These are phyloP conservation scores for Chymomyza amoena DNA, from an alignment of 2,888 invertebrate species.

Conservation along the genomic window DNA sequence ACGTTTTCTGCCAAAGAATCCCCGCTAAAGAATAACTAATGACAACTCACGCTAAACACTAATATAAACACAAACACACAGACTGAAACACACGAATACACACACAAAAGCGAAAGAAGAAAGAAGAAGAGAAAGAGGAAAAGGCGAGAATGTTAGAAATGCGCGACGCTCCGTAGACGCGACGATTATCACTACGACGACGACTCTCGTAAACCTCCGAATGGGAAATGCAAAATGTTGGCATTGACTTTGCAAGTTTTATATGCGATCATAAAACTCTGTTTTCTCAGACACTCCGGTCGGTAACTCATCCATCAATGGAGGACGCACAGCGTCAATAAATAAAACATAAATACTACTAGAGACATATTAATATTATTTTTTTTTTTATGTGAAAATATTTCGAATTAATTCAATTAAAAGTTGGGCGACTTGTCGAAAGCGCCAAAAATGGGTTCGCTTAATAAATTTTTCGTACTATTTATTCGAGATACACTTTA, in stretches of 20 bases:
- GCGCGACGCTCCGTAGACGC: neutral
- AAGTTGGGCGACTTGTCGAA: neutral
- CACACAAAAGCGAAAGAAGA: neutral
- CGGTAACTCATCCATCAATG: neutral
- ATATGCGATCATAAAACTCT: constrained; percentile 31
- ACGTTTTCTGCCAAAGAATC: neutral
- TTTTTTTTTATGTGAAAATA: neutral
- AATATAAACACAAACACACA: neutral
- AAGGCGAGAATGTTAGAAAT: neutral
- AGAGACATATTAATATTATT: neutral
- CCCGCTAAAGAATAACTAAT: neutral
- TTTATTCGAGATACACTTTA: neutral
- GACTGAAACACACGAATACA: neutral
- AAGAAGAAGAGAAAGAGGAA: no score
- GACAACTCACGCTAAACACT: neutral
- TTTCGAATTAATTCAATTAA: constrained; percentile 18
- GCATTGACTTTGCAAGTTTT: constrained; percentile 56
- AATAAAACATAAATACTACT: neutral
- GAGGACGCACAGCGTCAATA: neutral
- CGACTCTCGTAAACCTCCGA: constrained; percentile 32
- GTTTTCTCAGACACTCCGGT: constrained; percentile 20
- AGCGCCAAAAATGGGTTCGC: neutral
- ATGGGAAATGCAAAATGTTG: constrained; percentile 56
- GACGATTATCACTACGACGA: constrained; percentile 31
- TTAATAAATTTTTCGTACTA: neutral